Evolutionary conservation across 2,113 vertebrate species (phyloP).

Genomic region (Python bivittatus): DNA sequence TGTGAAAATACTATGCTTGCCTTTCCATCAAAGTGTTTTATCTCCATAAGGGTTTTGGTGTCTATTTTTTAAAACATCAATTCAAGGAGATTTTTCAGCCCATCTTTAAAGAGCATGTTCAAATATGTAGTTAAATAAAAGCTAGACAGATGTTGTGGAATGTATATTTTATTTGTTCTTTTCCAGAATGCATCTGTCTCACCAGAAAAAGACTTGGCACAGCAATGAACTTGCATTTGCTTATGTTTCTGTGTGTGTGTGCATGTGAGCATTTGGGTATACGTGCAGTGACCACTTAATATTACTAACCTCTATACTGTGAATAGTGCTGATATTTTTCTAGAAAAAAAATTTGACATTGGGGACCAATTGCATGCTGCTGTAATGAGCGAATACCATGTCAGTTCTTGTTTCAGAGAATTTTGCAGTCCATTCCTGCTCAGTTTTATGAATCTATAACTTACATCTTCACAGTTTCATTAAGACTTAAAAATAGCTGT

Average conservation of each 20-base stretch:
- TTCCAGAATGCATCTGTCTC: slow-evolving; percentile 62
- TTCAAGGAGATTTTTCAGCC: slow-evolving; percentile 40
- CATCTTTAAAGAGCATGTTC: slow-evolving; percentile 43
- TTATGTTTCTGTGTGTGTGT: slow-evolving; percentile 29
- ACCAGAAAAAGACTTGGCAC: slow-evolving; percentile 54
- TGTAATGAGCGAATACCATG: neutral
- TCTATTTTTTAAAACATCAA: slow-evolving; percentile 48
- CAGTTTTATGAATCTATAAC: neutral
- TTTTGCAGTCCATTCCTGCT: neutral
- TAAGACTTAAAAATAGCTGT: neutral
- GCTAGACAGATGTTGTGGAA: slow-evolving; percentile 63
- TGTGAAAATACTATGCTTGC: neutral
- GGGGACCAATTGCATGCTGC: neutral
- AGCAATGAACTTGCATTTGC: slow-evolving; percentile 56
- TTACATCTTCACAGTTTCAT: neutral
- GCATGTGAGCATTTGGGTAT: neutral
- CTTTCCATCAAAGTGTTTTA: neutral
- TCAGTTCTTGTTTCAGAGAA: neutral
- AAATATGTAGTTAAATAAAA: slow-evolving; percentile 58
- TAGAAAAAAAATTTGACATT: neutral
- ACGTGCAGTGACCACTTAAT: neutral
- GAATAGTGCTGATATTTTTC: neutral
- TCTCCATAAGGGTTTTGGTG: slow-evolving; percentile 24
- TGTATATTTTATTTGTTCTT: slow-evolving; percentile 70
- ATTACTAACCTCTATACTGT: neutral